These are phyloP conservation scores for Chydorus sphaericus DNA, from an alignment of 2,888 invertebrate genomes.

Conservation along the genomic window DNA sequence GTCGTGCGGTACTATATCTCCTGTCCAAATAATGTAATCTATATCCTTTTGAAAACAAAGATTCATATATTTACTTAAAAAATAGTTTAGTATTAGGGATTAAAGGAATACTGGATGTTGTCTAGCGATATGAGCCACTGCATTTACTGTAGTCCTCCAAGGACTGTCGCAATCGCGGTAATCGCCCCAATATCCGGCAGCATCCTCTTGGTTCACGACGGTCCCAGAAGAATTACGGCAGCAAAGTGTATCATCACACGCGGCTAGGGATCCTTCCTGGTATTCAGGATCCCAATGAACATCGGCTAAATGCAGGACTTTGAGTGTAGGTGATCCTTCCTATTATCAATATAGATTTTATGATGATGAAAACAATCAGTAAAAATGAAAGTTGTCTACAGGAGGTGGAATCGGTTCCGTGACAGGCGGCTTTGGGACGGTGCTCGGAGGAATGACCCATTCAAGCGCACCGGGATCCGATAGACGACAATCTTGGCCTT, in stretches of 20 bases:
- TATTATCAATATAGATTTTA: neutral
- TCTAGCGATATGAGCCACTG: slow-evolving; percentile 43
- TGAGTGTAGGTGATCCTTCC: slow-evolving; percentile 18
- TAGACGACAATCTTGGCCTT: neutral
- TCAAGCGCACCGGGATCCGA: slow-evolving; percentile 9
- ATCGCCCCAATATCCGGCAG: slow-evolving; percentile 68
- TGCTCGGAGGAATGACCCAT: slow-evolving; percentile 6
- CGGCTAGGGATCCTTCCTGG: slow-evolving; percentile 45
- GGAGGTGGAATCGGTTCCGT: slow-evolving; percentile 5
- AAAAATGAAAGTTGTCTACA: no score
- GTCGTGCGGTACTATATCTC: slow-evolving; percentile 72
- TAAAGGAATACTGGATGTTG: slow-evolving; percentile 40
- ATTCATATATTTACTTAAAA: neutral
- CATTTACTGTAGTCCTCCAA: slow-evolving; percentile 47
- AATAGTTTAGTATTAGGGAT: no score
- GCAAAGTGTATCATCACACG: slow-evolving; percentile 61
- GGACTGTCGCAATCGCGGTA: slow-evolving; percentile 64
- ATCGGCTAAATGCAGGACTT: slow-evolving; percentile 55
- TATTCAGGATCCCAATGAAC: slow-evolving; percentile 66
- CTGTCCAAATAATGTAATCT: slow-evolving; percentile 62
- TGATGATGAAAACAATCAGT: no score
- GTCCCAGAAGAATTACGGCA: slow-evolving; percentile 47
- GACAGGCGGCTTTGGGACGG: slow-evolving; percentile 9
- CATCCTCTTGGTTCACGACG: slow-evolving; percentile 21
- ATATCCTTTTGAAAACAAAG: slow-evolving; percentile 32